These are phyloP conservation scores for Piaya cayana DNA, from an alignment of 2,113 vertebrate species.

Conservation along the genomic window DNA sequence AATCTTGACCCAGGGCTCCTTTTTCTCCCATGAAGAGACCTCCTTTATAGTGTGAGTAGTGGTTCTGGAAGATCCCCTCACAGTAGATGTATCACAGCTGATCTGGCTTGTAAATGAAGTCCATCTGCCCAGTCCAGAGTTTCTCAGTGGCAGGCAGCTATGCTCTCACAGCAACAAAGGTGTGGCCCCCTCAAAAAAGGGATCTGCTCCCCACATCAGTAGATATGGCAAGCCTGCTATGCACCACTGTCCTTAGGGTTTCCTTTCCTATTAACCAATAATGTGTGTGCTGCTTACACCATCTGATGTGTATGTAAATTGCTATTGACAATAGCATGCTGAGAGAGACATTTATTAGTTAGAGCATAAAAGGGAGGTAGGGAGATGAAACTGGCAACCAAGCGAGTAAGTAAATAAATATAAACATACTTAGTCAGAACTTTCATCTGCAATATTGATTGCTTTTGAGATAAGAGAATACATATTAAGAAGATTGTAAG, in stretches of 20 bases:
- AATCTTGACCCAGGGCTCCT: neutral
- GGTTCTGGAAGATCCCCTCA: neutral
- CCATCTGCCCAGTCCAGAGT: neutral
- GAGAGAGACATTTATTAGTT: neutral
- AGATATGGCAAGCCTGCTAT: neutral
- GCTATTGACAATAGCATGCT: neutral
- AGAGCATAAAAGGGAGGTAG: neutral
- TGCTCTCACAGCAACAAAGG: neutral
- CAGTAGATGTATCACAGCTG: neutral
- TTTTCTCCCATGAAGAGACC: neutral
- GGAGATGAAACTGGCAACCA: rapidly evolving
- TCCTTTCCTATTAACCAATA: neutral
- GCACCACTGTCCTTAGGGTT: neutral
- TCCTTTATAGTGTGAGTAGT: neutral
- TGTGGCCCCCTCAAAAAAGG: neutral
- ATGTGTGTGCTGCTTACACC: neutral
- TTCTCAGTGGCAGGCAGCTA: neutral
- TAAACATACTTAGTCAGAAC: neutral
- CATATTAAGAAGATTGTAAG: neutral
- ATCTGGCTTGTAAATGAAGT: neutral
- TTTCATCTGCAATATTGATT: neutral
- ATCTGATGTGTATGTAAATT: neutral
- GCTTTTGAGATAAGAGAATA: neutral
- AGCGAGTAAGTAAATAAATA: neutral
- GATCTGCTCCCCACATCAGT: neutral